Evolutionary conservation across 2,888 invertebrate species (phyloP), one percentile per base, ranked within the genome.

Genomic region (Macrosoma leucophasiata): DNA sequence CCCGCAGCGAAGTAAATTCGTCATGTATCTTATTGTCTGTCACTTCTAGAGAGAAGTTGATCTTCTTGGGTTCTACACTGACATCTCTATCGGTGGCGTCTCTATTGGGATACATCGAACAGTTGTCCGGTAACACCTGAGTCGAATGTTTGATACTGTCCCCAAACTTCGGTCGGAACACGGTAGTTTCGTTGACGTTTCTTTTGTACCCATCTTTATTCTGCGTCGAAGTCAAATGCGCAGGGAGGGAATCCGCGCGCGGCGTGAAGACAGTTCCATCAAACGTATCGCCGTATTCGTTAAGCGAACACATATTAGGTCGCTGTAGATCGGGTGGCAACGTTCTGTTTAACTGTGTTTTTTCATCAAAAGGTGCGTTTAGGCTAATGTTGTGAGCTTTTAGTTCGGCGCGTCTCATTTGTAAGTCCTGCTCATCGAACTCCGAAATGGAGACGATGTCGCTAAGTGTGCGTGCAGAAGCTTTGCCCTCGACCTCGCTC

Each of bases 381-480:
- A 72, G 33, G 39, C 63, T 77, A 3, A 56, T 41, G 22, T 75
- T 74, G 1, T 72, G 74, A 1, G 58, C 58, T 47, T 65, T 73
- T 4, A 75, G 44, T 35, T 86, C 87, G 0, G 85, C 84, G 36
- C 74, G 65, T 4, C 88, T 73, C 62, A 86, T 86, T 34, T 88
- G 81, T 30, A 78, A 54, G 54, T 90, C 90, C 29, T 88, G 86
- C 48, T 91, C 91, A 41, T 91, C 91, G 39, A 87, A 89, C 46
- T 92, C 92, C 0, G 91, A 88, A 59, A 92, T 89, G 1, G 91
- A 91, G 1, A 91, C 82, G 36, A 92, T 89, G 48, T 91, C 91
- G 57, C 90, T 90, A 3, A 91, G 73, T 0, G 91, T 91, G 21
- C 91, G 84, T 0, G 89, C 91, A 27, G 90, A 90, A 33, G 84